phyloP scores from a whole-genome alignment of 1,140 invertebrate genomes.

The Teleopsis dalmanni region DNA sequence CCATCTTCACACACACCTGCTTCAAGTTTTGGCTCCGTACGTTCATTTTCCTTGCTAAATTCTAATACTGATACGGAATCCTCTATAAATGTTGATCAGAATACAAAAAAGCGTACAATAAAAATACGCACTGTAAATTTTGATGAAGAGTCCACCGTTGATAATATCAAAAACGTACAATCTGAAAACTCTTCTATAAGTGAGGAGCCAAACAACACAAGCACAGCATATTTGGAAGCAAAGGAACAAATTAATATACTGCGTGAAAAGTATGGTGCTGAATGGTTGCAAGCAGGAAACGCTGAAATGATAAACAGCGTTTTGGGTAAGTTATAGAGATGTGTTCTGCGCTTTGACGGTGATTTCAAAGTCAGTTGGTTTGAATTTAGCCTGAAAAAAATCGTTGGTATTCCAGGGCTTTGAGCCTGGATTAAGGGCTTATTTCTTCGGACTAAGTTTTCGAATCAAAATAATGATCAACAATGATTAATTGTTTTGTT shows the following conservation, averaged over 20 bases:
- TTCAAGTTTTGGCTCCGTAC: slow-evolving; percentile 31
- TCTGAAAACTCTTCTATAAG: neutral
- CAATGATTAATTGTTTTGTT: no score
- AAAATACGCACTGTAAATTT: slow-evolving; percentile 33
- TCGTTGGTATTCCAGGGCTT: no score
- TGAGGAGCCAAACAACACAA: slow-evolving; percentile 10
- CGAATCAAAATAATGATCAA: no score
- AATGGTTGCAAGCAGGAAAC: slow-evolving; percentile 52
- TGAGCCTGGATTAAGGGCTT: no score
- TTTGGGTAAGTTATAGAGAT: slow-evolving; percentile 45
- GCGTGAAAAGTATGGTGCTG: slow-evolving; percentile 51
- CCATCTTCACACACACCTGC: slow-evolving; percentile 24
- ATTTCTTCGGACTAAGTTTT: no score
- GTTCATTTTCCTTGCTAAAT: slow-evolving; percentile 21
- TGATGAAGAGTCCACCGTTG: neutral
- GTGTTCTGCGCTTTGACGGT: no score
- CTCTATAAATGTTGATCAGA: neutral
- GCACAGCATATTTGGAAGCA: slow-evolving; percentile 47
- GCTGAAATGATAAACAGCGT: slow-evolving; percentile 50
- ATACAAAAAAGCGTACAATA: slow-evolving; percentile 13
- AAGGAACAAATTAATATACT: slow-evolving; percentile 55
- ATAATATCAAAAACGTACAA: neutral
- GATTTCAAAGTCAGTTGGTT: neutral
- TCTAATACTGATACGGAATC: slow-evolving; percentile 17
- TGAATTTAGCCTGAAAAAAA: no score